Evolutionary conservation across 2,113 vertebrate genomes (phyloP), one percentile per base, ranked within the genome.

Genomic region (Addax nasomaculatus): DNA sequence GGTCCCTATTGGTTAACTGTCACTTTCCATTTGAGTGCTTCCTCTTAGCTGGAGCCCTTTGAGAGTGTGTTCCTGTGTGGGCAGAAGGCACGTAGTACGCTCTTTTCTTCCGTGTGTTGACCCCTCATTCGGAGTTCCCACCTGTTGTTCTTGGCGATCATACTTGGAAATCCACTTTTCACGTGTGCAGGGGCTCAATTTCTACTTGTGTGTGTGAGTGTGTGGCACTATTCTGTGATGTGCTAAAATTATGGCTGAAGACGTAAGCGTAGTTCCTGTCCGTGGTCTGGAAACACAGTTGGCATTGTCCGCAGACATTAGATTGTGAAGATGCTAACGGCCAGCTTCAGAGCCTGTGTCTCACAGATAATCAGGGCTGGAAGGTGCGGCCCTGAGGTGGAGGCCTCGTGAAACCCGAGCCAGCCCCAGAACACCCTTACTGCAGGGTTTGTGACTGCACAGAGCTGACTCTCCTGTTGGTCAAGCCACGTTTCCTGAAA

Each of bases 401-500:
- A 93, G 85, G 87, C 49, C 1, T n/a, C 49, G 58, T 92, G 97
- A 96, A 96, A 96, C 92, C 87, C 57, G 49, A 93, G 97, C 79
- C 4, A 0, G 36, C 86, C 87, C 90, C 79, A n/a, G 95, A 39
- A 70, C 89, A n/a, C 45, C 91, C 95, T 36, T 11, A 0, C 39
- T 12, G 90, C 90, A 85, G 13, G 90, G 92, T 95, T 93, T 94
- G 90, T 96, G 92, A 89, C 47, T 96, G 79, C 85, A 10, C 80
- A 23, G 87, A 76, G 89, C 97, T 78, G 64, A 43, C 84, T 36
- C 0, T 15, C 1, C 90, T 81, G 73, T 91, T 7, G 1, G 43
- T 80, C 94, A 90, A 89, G 85, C 85, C 88, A 0, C 53, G 23
- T 91, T 97, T 98, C 97, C 97, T 97, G 97, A 96, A 98, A 98